These are phyloP conservation scores for Dasyornis broadbenti DNA, from an alignment of 2,113 vertebrate genomes.

Conservation along the genomic window DNA sequence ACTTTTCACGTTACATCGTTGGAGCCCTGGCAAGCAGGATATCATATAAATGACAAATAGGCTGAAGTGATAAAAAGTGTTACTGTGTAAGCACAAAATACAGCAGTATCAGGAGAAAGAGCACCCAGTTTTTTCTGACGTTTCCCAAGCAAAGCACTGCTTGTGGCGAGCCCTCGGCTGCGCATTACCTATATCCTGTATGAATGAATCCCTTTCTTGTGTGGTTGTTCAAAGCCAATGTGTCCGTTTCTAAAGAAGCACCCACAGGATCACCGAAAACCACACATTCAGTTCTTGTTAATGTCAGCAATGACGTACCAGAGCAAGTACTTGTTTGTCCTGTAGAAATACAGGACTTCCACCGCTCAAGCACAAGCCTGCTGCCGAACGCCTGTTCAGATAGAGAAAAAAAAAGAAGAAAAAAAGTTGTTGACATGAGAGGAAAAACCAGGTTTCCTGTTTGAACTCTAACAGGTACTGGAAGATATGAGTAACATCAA, in stretches of 20 bases:
- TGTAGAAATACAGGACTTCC: constrained; percentile 55
- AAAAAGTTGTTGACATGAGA: constrained; percentile 79
- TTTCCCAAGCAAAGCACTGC: constrained; percentile 6
- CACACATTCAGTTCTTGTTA: constrained; percentile 48
- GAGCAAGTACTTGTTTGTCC: constrained; percentile 44
- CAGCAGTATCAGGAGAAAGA: background rate
- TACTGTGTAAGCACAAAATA: constrained; percentile 45
- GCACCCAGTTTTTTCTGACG: background rate
- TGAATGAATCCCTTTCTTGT: constrained; percentile 41
- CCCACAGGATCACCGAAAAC: constrained; percentile 55
- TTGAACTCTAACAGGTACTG: constrained; percentile 85
- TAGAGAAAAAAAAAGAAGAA: background rate
- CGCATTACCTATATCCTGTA: constrained; percentile 45
- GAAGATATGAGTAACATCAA: constrained; percentile 90
- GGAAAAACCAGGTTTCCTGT: constrained; percentile 88
- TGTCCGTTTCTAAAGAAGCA: constrained; percentile 55
- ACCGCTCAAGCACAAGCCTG: background rate
- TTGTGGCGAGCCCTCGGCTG: background rate
- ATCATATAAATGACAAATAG: background rate
- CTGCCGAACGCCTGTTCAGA: constrained; percentile 9
- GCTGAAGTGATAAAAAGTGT: background rate
- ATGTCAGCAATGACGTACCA: constrained; percentile 66
- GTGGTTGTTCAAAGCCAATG: constrained; percentile 23
- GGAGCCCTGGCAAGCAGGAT: background rate
- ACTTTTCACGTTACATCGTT: fast-evolving